phyloP scores from a whole-genome alignment of 2,797 vertebrate genomes.

The Spinibarbus caldwelli region DNA sequence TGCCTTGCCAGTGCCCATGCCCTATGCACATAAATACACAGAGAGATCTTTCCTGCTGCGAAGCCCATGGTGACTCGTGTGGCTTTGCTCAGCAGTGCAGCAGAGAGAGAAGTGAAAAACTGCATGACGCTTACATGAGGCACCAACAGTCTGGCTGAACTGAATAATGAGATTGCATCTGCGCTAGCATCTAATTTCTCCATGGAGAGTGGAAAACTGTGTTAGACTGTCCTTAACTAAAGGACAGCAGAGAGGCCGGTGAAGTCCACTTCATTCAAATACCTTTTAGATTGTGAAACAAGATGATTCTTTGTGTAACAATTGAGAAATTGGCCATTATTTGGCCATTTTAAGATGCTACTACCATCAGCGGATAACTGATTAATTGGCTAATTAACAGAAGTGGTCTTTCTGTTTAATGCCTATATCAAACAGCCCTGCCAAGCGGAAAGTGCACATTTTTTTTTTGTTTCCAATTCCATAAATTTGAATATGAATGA shows the following conservation, averaged over 20 bases:
- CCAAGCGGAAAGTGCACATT: background rate
- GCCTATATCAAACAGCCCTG: background rate
- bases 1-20: background rate
- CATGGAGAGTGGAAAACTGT: background rate
- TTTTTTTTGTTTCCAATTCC: background rate
- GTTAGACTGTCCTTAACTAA: background rate
- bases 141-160: background rate
- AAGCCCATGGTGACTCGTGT: background rate
- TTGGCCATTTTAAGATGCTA: background rate
- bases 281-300: background rate
- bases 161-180: background rate
- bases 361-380: background rate
- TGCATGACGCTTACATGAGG: background rate
- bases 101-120: background rate
- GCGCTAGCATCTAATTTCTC: background rate
- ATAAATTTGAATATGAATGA: background rate
- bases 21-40: conserved; percentile 6
- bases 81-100: conserved; percentile 6
- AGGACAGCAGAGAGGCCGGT: background rate
- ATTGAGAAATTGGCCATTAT: background rate
- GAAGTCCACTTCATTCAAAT: background rate
- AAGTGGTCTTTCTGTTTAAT: background rate
- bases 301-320: background rate
- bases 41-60: background rate
- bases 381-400: background rate